phyloP scores from a whole-genome alignment of 2,888 invertebrate species.

The Dilophus febrilis region DNA sequence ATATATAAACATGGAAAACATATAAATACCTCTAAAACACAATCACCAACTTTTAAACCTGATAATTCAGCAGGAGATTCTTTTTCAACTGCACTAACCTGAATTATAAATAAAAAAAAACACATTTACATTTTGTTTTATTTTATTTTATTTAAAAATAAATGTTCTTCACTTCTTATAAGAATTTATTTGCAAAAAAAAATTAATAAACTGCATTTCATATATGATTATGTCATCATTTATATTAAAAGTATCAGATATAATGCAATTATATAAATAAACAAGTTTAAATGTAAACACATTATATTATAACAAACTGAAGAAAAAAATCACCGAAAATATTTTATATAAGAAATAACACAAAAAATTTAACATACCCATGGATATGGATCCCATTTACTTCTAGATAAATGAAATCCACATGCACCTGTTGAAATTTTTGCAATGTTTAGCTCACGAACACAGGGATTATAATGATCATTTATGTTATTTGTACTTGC shows the following conservation, averaged over 20 bases:
- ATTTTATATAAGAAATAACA: too few relatives aligned
- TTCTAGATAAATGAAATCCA: conserved; percentile 56
- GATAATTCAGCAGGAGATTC: conserved; percentile 43
- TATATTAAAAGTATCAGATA: not conserved
- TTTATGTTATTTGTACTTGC: not conserved
- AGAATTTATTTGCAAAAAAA: too few relatives aligned
- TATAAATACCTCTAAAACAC: conserved; percentile 47
- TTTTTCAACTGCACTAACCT: conserved; percentile 44
- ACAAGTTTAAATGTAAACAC: too few relatives aligned
- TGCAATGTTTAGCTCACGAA: conserved; percentile 36
- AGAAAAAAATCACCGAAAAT: too few relatives aligned
- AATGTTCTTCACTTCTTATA: not conserved
- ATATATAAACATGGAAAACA: conserved; percentile 23
- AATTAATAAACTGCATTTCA: too few relatives aligned
- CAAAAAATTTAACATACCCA: too few relatives aligned
- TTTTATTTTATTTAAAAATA: not conserved
- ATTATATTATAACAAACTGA: too few relatives aligned
- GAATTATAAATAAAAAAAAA: too few relatives aligned
- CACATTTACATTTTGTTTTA: too few relatives aligned
- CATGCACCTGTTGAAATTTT: conserved; percentile 41
- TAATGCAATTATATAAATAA: too few relatives aligned
- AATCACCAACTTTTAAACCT: conserved; percentile 53
- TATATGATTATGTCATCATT: not conserved
- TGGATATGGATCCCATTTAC: conserved; percentile 68
- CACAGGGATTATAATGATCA: conserved; percentile 20